phyloP scores from a whole-genome alignment of 2,113 vertebrate species.

The Nothocercus julius region DNA sequence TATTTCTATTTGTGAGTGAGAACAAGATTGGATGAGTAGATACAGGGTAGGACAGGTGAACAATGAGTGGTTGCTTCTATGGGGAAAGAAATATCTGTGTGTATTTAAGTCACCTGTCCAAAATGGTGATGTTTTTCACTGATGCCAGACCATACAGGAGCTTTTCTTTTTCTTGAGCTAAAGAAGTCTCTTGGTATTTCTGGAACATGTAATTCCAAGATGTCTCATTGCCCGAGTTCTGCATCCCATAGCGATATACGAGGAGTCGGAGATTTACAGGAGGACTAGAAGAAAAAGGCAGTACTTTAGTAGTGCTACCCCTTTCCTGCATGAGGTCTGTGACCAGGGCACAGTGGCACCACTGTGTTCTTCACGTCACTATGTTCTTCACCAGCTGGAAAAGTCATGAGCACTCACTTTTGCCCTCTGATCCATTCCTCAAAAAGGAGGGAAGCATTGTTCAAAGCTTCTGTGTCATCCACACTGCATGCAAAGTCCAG shows the following conservation, averaged over 20 bases:
- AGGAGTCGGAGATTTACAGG: conserved; percentile 89
- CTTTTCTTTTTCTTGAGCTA: conserved; percentile 98
- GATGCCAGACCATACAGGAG: conserved; percentile 93
- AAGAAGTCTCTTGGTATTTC: conserved; percentile 78
- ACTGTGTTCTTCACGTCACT: neutral
- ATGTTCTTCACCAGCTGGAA: neutral
- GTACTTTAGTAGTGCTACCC: neutral
- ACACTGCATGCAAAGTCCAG: conserved; percentile 88
- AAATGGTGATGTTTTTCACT: conserved; percentile 80
- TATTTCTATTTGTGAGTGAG: neutral
- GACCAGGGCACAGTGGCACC: neutral
- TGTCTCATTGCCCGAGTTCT: conserved; percentile 75
- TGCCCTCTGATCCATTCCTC: conserved; percentile 76
- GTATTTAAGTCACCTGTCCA: conserved; percentile 79
- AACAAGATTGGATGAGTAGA: neutral
- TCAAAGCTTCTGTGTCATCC: conserved; percentile 75
- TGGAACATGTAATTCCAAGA: conserved; percentile 87
- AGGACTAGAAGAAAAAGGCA: conserved; percentile 71
- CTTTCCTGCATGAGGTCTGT: neutral
- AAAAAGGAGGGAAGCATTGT: conserved; percentile 78
- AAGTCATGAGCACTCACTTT: conserved; percentile 51
- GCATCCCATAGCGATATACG: conserved; percentile 94
- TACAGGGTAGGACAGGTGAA: neutral
- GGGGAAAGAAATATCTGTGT: neutral
- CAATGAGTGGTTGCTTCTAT: neutral